These are phyloP conservation scores for Danaus plexippus DNA, from an alignment of 1,140 invertebrate species.

Conservation along the genomic window DNA sequence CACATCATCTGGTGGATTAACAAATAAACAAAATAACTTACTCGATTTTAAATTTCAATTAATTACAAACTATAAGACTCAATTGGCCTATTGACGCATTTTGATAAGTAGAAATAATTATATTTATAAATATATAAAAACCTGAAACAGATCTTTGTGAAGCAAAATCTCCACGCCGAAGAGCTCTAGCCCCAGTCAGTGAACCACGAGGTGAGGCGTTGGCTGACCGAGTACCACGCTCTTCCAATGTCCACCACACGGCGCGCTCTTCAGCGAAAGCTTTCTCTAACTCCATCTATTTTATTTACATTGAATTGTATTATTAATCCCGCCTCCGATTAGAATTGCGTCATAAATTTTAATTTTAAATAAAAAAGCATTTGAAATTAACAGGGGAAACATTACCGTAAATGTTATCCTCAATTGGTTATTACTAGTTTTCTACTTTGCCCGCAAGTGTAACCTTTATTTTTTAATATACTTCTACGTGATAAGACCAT, in stretches of 20 bases:
- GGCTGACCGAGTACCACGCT: constrained; percentile 82
- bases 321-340: no score
- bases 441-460: no score
- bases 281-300: constrained; percentile 76
- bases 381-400: no score
- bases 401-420: no score
- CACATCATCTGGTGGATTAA: constrained; percentile 72
- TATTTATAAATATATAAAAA: constrained; percentile 26
- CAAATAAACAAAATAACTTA: no score
- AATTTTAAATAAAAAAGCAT: no score
- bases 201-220: constrained; percentile 86
- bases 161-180: constrained; percentile 76
- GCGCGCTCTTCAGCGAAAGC: constrained; percentile 88
- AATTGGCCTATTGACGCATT: no score
- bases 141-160: constrained; percentile 79
- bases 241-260: constrained; percentile 89
- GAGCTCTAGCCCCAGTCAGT: constrained; percentile 75
- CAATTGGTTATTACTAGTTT: no score
- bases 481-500: neutral
- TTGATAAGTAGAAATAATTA: neutral
- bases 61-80: no score
- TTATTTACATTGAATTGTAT: neutral
- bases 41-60: no score
- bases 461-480: no score
- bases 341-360: no score